These are phyloP conservation scores for Anomalospiza imberbis DNA, from an alignment of 2,797 vertebrate species.

Conservation along the genomic window DNA sequence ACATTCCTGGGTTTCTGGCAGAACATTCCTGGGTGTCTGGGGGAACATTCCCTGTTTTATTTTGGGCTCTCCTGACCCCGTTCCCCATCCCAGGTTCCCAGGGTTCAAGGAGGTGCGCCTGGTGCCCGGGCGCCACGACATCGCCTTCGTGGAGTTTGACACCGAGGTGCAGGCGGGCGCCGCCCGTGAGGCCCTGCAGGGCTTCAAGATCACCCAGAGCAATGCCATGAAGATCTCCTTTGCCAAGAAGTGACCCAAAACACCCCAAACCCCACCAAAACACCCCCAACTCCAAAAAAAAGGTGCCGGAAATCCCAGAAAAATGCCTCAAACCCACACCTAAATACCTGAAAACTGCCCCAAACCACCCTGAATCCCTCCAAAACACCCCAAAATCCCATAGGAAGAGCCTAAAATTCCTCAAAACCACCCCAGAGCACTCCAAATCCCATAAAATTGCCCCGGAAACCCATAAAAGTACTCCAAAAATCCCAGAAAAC, in stretches of 20 bases:
- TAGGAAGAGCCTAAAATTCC: no score
- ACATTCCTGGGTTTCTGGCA: not conserved
- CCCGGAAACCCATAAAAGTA: not conserved
- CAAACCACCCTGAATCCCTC: not conserved
- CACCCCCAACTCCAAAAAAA: no score
- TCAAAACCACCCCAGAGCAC: not conserved
- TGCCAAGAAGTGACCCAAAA: not conserved
- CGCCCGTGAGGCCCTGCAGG: not conserved
- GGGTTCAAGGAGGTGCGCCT: not conserved
- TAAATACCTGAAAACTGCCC: not conserved
- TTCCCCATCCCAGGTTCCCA: not conserved
- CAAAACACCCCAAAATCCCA: not conserved
- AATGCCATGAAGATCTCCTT: not conserved
- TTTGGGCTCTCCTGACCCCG: not conserved
- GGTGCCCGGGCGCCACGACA: not conserved
- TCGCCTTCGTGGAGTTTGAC: not conserved
- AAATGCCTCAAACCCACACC: not conserved
- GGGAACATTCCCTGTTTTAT: not conserved
- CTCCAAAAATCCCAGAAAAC: not conserved
- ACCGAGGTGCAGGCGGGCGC: not conserved
- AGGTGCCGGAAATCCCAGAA: not conserved
- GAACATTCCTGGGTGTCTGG: not conserved
- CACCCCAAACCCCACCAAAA: not conserved
- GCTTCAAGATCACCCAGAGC: not conserved
- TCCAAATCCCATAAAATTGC: not conserved